These are phyloP conservation scores for Tapirus indicus DNA, from an alignment of 2,797 vertebrate genomes.

Conservation along the genomic window DNA sequence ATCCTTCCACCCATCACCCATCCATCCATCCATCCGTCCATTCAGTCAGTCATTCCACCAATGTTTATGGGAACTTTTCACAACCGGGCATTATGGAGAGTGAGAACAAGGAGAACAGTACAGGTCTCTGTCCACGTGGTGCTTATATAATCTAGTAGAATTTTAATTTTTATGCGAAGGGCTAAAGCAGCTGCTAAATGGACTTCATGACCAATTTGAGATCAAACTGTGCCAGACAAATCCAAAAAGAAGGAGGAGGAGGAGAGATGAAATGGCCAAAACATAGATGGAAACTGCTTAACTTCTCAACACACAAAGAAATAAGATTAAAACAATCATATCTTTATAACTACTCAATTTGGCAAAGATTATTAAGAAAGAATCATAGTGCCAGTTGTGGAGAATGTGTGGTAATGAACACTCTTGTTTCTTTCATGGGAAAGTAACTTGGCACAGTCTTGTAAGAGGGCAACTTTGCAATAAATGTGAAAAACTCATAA, in stretches of 20 bases:
- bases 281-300: neutral
- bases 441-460: neutral
- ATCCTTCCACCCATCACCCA: neutral
- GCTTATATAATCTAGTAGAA: neutral
- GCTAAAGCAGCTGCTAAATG: neutral
- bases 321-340: neutral
- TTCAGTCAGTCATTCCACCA: neutral
- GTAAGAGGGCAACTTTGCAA: neutral
- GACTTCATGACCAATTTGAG: neutral
- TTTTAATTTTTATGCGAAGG: neutral
- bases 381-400: neutral
- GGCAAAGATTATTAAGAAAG: neutral
- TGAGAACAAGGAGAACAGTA: neutral
- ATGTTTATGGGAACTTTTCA: neutral
- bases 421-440: neutral
- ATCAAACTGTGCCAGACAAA: neutral
- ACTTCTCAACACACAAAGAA: neutral
- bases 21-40: neutral
- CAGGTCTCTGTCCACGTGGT: neutral
- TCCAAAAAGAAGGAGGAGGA: neutral
- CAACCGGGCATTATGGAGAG: neutral
- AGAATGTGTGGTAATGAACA: neutral
- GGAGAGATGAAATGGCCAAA: neutral
- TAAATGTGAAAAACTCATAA: neutral
- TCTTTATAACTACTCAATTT: neutral